Percentiles rank a stretch among this genome's conserved stretches.
Evolutionary conservation across 2,113 vertebrate genomes (phyloP).

Genomic region (Shinisaurus crocodilurus): DNA sequence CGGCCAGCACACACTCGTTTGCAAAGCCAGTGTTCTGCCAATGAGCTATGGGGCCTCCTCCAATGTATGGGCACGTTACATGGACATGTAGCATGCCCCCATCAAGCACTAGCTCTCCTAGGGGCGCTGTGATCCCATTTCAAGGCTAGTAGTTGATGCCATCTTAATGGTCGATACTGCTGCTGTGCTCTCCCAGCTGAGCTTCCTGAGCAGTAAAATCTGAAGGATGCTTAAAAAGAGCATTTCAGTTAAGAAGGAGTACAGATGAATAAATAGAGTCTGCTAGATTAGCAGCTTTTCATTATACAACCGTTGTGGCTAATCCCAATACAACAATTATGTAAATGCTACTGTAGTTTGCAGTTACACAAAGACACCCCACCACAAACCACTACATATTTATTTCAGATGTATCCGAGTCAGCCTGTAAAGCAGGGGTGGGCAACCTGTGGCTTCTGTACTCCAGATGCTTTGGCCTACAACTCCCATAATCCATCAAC

Average conservation of each 20-base stretch:
- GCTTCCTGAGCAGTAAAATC: neutral
- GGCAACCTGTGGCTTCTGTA: too few relatives aligned
- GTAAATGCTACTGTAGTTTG: neutral
- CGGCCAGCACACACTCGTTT: too few relatives aligned
- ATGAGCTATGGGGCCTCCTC: neutral
- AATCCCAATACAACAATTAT: neutral
- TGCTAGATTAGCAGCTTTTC: neutral
- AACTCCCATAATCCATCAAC: too few relatives aligned
- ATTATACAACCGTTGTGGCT: slow-evolving; percentile 4
- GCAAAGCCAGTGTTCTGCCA: neutral
- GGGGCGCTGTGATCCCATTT: neutral
- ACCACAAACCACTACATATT: neutral
- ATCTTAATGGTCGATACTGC: neutral
- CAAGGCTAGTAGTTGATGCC: neutral
- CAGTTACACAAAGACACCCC: neutral
- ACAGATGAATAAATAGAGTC: slow-evolving; percentile 10
- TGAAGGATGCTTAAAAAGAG: neutral
- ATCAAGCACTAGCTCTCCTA: neutral
- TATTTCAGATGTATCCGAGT: neutral
- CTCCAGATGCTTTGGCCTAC: too few relatives aligned
- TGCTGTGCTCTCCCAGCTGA: neutral
- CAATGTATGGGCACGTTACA: neutral
- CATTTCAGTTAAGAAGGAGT: neutral
- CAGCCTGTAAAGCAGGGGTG: neutral
- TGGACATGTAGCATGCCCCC: neutral